Conservation (phyloP, 1,140 invertebrate genomes). For the Theocolax elegans region DNA sequence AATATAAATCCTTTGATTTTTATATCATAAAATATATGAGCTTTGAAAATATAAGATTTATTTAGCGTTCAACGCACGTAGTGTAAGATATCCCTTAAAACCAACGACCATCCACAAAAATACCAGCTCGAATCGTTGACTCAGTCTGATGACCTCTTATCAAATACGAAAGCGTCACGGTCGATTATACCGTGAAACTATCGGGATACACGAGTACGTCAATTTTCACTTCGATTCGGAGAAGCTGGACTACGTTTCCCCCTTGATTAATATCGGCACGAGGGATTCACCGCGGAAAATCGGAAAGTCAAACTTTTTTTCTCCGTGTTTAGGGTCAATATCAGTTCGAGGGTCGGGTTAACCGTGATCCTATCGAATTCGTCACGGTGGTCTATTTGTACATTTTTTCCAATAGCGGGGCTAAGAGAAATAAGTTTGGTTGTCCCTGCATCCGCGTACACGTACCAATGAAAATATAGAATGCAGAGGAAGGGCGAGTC, state of each 20-base stretch:
- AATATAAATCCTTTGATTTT: no score
- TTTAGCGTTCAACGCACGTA: slow-evolving; percentile 22
- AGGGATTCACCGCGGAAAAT: not conserved
- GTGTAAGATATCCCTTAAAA: not conserved
- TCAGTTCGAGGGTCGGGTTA: not conserved
- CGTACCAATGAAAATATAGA: not conserved
- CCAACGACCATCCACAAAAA: not conserved
- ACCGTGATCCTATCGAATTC: not conserved
- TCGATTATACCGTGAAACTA: slow-evolving; percentile 40
- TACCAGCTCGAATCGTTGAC: not conserved
- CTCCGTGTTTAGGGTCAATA: not conserved
- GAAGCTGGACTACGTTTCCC: not conserved
- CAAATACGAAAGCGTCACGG: slow-evolving; percentile 24
- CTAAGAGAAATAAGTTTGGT: not conserved
- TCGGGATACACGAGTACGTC: slow-evolving; percentile 6
- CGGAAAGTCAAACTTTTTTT: not conserved
- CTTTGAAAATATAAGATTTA: no score
- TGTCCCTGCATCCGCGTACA: not conserved
- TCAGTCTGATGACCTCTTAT: slow-evolving; percentile 16
- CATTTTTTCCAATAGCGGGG: not conserved
- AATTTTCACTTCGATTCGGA: slow-evolving; percentile 43
- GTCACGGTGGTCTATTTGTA: not conserved
- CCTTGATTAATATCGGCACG: slow-evolving; percentile 24
- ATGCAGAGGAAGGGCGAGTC: not conserved
- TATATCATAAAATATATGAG: no score